These are phyloP conservation scores for Netelia virgata DNA, from an alignment of 2,888 invertebrate species.

Conservation along the genomic window DNA sequence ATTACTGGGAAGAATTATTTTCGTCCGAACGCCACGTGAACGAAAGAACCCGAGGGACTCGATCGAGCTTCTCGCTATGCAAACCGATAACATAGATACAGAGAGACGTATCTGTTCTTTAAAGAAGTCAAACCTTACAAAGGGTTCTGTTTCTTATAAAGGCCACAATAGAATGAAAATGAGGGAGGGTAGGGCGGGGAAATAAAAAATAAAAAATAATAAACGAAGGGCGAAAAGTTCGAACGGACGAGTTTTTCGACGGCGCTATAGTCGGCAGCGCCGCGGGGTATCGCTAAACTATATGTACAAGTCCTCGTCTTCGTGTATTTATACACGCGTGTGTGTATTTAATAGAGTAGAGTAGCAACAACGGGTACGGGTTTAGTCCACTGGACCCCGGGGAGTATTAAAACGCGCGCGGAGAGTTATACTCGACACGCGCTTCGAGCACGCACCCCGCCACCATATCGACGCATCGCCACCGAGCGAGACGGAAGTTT, in stretches of 20 bases:
- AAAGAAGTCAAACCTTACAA: conserved; percentile 38
- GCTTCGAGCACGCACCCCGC: conserved; percentile 32
- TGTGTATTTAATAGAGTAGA: conserved; percentile 34
- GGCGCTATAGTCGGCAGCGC: conserved; percentile 53
- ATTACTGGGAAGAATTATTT: not conserved
- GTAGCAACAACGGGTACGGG: conserved; percentile 24
- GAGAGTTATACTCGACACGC: conserved; percentile 52
- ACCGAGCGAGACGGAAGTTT: conserved; percentile 20
- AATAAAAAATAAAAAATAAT: conserved; percentile 44
- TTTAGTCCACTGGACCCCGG: conserved; percentile 52
- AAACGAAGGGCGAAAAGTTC: conserved; percentile 37
- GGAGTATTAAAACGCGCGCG: conserved; percentile 60
- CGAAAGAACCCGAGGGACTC: not conserved
- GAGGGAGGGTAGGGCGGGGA: not conserved
- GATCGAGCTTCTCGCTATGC: not conserved
- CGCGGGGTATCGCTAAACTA: conserved; percentile 52
- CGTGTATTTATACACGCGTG: conserved; percentile 5
- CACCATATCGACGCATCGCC: not conserved
- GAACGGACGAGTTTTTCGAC: conserved; percentile 51
- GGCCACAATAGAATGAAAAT: conserved; percentile 3
- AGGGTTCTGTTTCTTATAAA: conserved; percentile 22
- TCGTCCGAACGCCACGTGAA: not conserved
- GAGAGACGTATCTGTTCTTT: not conserved
- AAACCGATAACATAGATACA: conserved; percentile 4
- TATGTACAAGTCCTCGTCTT: not conserved